These are phyloP conservation scores for Gobius niger DNA, from an alignment of 2,113 vertebrate species.

Conservation along the genomic window DNA sequence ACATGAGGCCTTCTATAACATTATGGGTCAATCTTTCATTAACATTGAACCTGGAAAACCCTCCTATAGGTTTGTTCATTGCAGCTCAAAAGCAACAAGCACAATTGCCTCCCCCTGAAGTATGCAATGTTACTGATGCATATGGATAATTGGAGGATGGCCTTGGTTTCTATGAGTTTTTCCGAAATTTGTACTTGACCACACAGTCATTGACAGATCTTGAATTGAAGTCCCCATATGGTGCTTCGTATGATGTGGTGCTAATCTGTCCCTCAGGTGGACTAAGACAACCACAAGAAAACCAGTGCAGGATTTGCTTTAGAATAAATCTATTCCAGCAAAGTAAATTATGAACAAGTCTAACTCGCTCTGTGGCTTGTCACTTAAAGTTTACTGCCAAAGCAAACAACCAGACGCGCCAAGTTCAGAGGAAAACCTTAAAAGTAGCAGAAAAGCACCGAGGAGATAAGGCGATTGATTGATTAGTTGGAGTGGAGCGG, in stretches of 20 bases:
- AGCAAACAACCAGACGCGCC: constrained; percentile 2
- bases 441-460: background rate
- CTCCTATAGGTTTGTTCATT: background rate
- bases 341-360: constrained; percentile 9
- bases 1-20: background rate
- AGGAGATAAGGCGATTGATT: constrained; percentile 18
- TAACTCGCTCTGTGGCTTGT: background rate
- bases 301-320: constrained; percentile 15
- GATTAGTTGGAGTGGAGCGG: constrained; percentile 21
- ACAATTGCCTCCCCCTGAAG: no score
- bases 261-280: background rate
- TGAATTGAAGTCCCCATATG: background rate
- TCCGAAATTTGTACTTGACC: background rate
- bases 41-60: background rate
- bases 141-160: no score
- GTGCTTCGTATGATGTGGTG: background rate
- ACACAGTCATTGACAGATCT: background rate
- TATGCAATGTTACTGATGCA: no score
- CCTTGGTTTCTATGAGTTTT: no score
- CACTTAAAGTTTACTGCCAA: background rate
- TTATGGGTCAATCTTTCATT: background rate
- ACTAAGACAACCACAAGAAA: constrained; percentile 17
- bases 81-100: background rate
- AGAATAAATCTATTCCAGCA: constrained; percentile 21
- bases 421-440: constrained; percentile 6